phyloP scores from a whole-genome alignment of 2,888 invertebrate genomes.

The Drosophila vallismaia region DNA sequence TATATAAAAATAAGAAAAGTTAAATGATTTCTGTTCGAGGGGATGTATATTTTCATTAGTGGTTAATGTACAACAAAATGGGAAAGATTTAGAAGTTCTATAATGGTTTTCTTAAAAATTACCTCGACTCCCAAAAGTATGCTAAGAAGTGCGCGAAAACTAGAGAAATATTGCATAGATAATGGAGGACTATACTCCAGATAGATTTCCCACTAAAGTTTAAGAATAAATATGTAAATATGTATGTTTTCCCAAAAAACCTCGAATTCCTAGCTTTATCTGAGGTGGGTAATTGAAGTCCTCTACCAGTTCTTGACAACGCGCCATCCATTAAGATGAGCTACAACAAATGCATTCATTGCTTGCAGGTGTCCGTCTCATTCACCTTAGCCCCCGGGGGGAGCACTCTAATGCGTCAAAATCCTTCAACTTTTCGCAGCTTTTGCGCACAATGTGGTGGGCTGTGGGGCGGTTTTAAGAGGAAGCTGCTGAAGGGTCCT shows the following conservation, averaged over 20 bases:
- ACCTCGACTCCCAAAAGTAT: neutral
- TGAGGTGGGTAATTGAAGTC: slow-evolving; percentile 14
- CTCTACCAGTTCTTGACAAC: slow-evolving; percentile 13
- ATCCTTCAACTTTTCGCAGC: slow-evolving; percentile 78
- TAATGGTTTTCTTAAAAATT: neutral
- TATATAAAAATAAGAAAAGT: slow-evolving; percentile 38
- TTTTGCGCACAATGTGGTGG: slow-evolving; percentile 51
- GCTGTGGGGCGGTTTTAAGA: slow-evolving; percentile 1
- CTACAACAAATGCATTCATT: slow-evolving; percentile 61
- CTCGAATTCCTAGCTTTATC: neutral
- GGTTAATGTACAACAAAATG: slow-evolving; percentile 39
- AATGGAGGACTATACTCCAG: neutral
- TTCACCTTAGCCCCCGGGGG: slow-evolving; percentile 40
- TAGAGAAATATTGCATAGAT: slow-evolving; percentile 3
- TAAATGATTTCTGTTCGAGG: slow-evolving; percentile 34
- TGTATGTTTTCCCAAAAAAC: neutral
- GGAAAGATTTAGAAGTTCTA: neutral
- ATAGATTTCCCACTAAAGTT: neutral
- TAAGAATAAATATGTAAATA: neutral
- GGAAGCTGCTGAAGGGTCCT: slow-evolving; percentile 60
- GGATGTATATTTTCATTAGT: slow-evolving; percentile 43
- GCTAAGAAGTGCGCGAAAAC: neutral
- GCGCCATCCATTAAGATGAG: slow-evolving; percentile 26
- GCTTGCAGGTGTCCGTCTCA: slow-evolving; percentile 62
- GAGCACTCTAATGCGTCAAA: slow-evolving; percentile 69